Evolutionary conservation across 2,888 invertebrate species (phyloP).

Genomic region (Eubasilissa splendida): DNA sequence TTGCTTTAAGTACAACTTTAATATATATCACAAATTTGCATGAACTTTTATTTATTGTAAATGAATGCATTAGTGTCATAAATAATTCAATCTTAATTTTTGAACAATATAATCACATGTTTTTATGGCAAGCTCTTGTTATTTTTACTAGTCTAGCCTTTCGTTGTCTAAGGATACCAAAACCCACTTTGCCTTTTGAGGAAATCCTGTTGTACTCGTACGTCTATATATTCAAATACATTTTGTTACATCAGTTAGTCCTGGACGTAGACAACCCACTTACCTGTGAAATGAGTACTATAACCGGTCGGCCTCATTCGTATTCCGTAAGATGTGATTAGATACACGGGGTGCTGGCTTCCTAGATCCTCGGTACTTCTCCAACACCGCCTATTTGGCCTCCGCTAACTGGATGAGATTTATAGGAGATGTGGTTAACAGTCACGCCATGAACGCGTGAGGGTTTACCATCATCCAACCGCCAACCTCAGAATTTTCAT

Average conservation of each 20-base stretch:
- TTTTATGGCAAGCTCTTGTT: too few relatives aligned
- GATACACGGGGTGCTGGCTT: not conserved
- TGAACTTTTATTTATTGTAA: too few relatives aligned
- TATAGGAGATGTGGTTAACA: slow-evolving; percentile 24
- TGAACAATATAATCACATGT: too few relatives aligned
- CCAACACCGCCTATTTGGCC: slow-evolving; percentile 35
- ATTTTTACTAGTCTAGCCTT: too few relatives aligned
- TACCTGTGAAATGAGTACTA: slow-evolving; percentile 32
- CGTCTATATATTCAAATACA: slow-evolving; percentile 35
- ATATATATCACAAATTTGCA: too few relatives aligned
- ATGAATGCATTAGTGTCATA: too few relatives aligned
- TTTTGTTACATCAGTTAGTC: slow-evolving; percentile 46
- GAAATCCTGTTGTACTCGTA: not conserved
- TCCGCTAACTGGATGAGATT: slow-evolving; percentile 36
- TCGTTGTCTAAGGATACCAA: too few relatives aligned
- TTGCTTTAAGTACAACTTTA: too few relatives aligned
- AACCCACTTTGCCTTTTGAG: too few relatives aligned
- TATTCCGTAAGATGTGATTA: slow-evolving; percentile 35
- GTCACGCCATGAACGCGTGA: slow-evolving; percentile 31
- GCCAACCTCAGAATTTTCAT: slow-evolving; percentile 17
- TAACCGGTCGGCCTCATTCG: slow-evolving; percentile 21
- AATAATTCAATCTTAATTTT: too few relatives aligned
- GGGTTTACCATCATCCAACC: slow-evolving; percentile 36
- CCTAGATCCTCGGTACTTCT: not conserved
- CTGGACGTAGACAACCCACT: slow-evolving; percentile 48